Conservation (phyloP, 2,888 invertebrate species). For the Ctena decussata region DNA sequence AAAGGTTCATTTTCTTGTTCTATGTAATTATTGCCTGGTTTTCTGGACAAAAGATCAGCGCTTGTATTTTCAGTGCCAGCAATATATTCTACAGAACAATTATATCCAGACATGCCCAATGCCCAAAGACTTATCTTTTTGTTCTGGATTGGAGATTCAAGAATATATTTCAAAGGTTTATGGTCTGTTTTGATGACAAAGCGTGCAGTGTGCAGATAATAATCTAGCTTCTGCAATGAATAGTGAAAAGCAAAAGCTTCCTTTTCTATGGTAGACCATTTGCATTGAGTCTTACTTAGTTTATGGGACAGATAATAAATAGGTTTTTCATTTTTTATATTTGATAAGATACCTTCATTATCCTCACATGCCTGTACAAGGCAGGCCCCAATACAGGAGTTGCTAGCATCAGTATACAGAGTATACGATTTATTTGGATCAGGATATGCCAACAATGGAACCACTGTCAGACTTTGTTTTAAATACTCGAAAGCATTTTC, state of each 20-base stretch:
- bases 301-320: slow-evolving; percentile 36
- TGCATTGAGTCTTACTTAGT: slow-evolving; percentile 29
- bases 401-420: slow-evolving; percentile 40
- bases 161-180: slow-evolving; percentile 40
- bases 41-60: slow-evolving; percentile 43
- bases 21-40: not conserved
- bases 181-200: slow-evolving; percentile 45
- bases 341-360: not conserved
- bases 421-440: slow-evolving; percentile 33
- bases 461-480: slow-evolving; percentile 34
- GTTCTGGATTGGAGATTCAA: slow-evolving; percentile 50
- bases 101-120: slow-evolving; percentile 38
- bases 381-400: slow-evolving; percentile 1
- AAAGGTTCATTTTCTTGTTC: not conserved
- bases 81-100: slow-evolving; percentile 47
- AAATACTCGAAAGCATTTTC: slow-evolving; percentile 27
- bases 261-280: slow-evolving; percentile 39
- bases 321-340: slow-evolving; percentile 20
- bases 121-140: slow-evolving; percentile 54
- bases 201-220: slow-evolving; percentile 31
- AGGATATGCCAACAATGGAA: slow-evolving; percentile 33
- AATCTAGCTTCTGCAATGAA: slow-evolving; percentile 35
- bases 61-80: slow-evolving; percentile 23
- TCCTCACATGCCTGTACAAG: slow-evolving; percentile 21
- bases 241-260: slow-evolving; percentile 38